A percentile compares a stretch with the other conserved stretches of the same genome.
Conservation (phyloP, 2,888 invertebrate species). For the Homarus gammarus region DNA sequence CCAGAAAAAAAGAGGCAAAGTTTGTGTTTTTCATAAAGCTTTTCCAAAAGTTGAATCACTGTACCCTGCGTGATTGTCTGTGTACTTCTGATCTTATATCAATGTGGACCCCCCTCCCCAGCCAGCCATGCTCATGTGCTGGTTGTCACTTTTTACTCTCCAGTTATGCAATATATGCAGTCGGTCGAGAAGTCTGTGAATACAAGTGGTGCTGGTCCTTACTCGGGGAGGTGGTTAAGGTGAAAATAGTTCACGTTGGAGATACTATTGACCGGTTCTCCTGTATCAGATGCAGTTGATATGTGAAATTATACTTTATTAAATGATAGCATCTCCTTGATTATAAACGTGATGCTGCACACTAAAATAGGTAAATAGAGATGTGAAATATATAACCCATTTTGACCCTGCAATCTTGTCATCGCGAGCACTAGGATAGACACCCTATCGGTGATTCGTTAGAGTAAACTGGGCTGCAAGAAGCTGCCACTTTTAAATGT, state of each 20-base stretch:
- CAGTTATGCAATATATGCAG: slow-evolving; percentile 1
- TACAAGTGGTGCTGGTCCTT: background rate
- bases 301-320: slow-evolving; percentile 40
- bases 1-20: background rate
- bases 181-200: background rate
- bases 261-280: slow-evolving; percentile 2
- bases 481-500: background rate
- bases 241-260: slow-evolving; percentile 3
- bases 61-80: background rate
- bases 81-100: background rate
- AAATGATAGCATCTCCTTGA: slow-evolving; percentile 17
- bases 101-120: background rate
- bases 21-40: background rate
- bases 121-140: background rate
- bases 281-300: slow-evolving; percentile 19
- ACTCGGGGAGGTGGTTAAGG: background rate
- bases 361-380: slow-evolving; percentile 33
- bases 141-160: background rate
- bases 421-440: background rate
- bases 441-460: background rate
- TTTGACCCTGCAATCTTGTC: slow-evolving; percentile 23
- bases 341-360: slow-evolving; percentile 22
- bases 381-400: background rate
- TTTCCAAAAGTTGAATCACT: background rate
- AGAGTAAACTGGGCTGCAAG: background rate